Conservation (phyloP, 2,113 vertebrate species). For the Aix galericulata region DNA sequence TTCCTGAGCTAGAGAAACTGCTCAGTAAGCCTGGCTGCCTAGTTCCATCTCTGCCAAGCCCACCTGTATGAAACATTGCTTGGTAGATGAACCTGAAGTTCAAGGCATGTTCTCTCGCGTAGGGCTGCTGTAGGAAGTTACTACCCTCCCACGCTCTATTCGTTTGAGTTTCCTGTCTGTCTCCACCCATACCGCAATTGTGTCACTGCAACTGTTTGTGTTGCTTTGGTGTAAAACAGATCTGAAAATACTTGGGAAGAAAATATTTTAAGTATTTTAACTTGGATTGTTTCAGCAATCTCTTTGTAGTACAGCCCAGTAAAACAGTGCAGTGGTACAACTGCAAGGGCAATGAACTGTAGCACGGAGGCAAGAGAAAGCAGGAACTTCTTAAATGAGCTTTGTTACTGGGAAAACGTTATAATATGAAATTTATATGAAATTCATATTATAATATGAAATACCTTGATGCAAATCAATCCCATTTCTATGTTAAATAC, state of each 20-base stretch:
- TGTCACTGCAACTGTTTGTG: conserved; percentile 4
- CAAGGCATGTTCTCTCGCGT: neutral
- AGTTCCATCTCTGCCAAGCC: neutral
- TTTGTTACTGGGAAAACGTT: neutral
- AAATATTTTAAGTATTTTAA: conserved; percentile 8
- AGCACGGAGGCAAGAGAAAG: neutral
- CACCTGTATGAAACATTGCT: neutral
- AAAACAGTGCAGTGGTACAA: neutral
- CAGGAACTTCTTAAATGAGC: neutral
- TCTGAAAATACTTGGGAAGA: conserved; percentile 5
- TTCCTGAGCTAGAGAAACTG: neutral
- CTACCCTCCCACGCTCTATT: neutral
- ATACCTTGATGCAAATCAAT: neutral
- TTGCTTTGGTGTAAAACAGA: conserved; percentile 2
- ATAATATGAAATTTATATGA: neutral
- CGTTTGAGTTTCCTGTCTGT: conserved; percentile 28
- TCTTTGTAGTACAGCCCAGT: neutral
- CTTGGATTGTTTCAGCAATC: conserved; percentile 7
- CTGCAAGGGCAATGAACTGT: neutral
- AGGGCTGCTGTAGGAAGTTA: neutral
- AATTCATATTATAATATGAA: too few species aligned
- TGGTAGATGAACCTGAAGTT: neutral
- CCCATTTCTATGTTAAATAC: neutral
- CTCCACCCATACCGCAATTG: conserved; percentile 1
- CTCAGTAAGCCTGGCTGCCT: neutral